Conservation (phyloP, 2,797 vertebrate species). For the Hydrolagus colliei region DNA sequence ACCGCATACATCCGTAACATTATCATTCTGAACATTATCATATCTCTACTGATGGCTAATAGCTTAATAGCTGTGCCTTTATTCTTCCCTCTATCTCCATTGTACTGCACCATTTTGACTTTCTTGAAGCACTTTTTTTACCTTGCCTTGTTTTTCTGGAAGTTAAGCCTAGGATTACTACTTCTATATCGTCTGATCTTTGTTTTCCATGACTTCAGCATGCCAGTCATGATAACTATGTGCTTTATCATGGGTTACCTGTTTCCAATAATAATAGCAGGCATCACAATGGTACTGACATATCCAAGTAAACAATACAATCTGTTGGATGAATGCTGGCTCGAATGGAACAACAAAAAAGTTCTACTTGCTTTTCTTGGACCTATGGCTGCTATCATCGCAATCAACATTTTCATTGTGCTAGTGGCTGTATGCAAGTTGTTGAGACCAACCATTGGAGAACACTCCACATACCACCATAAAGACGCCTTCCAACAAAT, state of each 20-base stretch:
- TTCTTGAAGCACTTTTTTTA: constrained; percentile 61
- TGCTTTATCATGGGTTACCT: constrained; percentile 55
- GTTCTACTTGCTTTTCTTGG: constrained; percentile 53
- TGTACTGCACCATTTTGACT: constrained; percentile 46
- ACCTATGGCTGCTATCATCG: constrained; percentile 51
- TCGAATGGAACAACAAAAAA: constrained; percentile 48
- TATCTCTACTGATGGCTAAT: constrained; percentile 48
- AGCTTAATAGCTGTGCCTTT: constrained; percentile 51
- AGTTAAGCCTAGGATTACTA: constrained; percentile 55
- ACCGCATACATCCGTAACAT: constrained; percentile 57
- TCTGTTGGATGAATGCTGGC: constrained; percentile 52
- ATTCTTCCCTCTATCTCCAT: constrained; percentile 30
- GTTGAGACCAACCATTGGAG: constrained; percentile 47
- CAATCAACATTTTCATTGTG: constrained; percentile 53
- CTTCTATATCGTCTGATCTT: constrained; percentile 57
- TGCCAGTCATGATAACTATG: constrained; percentile 42
- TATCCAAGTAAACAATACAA: constrained; percentile 45
- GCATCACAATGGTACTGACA: constrained; percentile 52
- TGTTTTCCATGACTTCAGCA: constrained; percentile 52
- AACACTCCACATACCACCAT: constrained; percentile 22
- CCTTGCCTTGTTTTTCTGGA: constrained; percentile 63
- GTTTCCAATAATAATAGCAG: constrained; percentile 52
- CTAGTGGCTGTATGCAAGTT: constrained; percentile 52
- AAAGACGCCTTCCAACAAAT: constrained; percentile 36
- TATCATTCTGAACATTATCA: constrained; percentile 56